A percentile compares a stretch with the other conserved stretches of the same genome.
These are phyloP conservation scores for Griposia aprilina DNA, from an alignment of 2,888 invertebrate species.

Conservation along the genomic window DNA sequence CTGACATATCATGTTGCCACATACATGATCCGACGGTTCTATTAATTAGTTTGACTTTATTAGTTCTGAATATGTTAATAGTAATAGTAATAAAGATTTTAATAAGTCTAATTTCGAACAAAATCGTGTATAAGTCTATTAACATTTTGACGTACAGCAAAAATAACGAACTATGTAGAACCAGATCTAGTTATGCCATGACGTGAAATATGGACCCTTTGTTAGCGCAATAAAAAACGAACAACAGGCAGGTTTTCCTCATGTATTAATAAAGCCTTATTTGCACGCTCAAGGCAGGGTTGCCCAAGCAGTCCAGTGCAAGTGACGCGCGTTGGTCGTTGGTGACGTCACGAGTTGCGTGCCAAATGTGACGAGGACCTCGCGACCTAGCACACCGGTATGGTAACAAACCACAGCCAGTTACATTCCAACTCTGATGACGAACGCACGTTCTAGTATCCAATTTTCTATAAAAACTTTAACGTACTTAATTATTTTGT, in stretches of 20 bases:
- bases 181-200: conserved; percentile 37
- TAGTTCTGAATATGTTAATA: background rate
- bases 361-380: conserved; percentile 64
- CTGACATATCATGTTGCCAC: conserved; percentile 27
- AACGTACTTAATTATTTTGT: conserved; percentile 42
- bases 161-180: background rate
- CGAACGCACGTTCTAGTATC: conserved; percentile 55
- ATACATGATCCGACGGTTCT: background rate
- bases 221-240: conserved; percentile 38
- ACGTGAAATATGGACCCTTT: conserved; percentile 47
- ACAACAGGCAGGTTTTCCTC: conserved; percentile 42
- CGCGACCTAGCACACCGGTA: conserved; percentile 54
- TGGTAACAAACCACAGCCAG: conserved; percentile 62
- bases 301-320: conserved; percentile 56
- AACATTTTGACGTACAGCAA: conserved; percentile 1
- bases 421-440: conserved; percentile 52
- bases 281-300: conserved; percentile 54
- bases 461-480: conserved; percentile 55
- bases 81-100: background rate
- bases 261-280: conserved; percentile 60
- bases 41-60: conserved; percentile 4
- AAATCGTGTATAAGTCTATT: background rate
- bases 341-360: conserved; percentile 67
- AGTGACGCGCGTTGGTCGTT: conserved; percentile 58
- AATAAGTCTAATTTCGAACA: background rate